Conservation (phyloP, 1,140 invertebrate species). For the Apis laboriosa region DNA sequence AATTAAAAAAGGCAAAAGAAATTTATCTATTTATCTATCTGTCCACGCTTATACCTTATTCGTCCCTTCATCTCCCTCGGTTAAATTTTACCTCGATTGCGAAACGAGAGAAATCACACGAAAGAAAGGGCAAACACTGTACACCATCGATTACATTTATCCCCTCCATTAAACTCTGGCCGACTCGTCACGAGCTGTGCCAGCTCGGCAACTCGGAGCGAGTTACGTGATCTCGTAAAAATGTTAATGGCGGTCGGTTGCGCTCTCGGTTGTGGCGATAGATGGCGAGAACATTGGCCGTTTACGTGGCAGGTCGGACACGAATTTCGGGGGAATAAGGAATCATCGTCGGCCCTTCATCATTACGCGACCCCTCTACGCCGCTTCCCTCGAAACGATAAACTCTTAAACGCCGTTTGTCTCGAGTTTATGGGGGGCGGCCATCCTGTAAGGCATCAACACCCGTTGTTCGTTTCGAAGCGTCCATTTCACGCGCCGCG, state of each 20-base stretch:
- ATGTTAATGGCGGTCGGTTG: conserved; percentile 70
- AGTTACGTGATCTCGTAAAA: conserved; percentile 78
- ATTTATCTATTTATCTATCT: too few species aligned
- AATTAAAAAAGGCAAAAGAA: too few species aligned
- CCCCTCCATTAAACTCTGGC: conserved; percentile 53
- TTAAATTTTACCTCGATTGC: too few species aligned
- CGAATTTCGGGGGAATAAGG: neutral
- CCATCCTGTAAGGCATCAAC: conserved; percentile 66
- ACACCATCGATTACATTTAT: neutral
- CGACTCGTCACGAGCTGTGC: conserved; percentile 47
- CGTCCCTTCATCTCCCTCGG: too few species aligned
- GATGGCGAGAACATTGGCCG: neutral
- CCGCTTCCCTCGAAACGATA: conserved; percentile 27
- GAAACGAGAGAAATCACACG: too few species aligned
- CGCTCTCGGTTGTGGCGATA: conserved; percentile 6
- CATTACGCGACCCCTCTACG: conserved; percentile 39
- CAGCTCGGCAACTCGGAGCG: neutral
- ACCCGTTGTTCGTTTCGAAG: conserved; percentile 53
- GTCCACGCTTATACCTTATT: too few species aligned
- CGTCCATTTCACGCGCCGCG: conserved; percentile 54
- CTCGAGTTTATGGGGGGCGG: conserved; percentile 64
- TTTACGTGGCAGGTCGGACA: neutral
- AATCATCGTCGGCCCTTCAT: conserved; percentile 23
- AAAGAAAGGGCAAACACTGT: too few species aligned
- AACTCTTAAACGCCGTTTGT: conserved; percentile 69